Evolutionary conservation across 53 echinoderm and acorn worm genomes (phyloP).

Genomic region (Antedon mediterranea): DNA sequence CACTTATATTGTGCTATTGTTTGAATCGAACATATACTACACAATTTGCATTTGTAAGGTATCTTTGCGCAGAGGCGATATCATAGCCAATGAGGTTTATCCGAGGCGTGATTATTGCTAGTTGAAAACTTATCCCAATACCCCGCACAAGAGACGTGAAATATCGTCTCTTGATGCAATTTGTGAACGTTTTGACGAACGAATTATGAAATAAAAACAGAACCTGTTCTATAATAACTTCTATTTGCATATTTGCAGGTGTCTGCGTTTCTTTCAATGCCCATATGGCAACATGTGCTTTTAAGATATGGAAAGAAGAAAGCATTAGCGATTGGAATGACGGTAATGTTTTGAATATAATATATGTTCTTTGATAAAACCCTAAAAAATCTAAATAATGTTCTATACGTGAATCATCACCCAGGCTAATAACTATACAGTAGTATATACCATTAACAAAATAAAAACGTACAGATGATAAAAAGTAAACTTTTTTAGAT

Average conservation of each 20-base stretch:
- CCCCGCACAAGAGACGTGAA: neutral
- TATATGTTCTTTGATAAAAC: too few relatives aligned
- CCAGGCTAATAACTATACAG: too few relatives aligned
- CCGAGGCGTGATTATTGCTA: slow-evolving; percentile 1
- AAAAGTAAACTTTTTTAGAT: too few relatives aligned
- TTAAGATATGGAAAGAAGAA: slow-evolving; percentile 57
- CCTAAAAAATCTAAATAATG: too few relatives aligned
- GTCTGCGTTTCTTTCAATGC: slow-evolving; percentile 61
- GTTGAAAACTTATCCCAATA: slow-evolving; percentile 1
- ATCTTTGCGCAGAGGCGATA: neutral
- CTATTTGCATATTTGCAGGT: slow-evolving; percentile 18
- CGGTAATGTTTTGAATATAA: slow-evolving; percentile 38
- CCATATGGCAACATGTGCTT: slow-evolving; percentile 53
- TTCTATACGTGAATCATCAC: too few relatives aligned
- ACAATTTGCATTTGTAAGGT: too few relatives aligned
- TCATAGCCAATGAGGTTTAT: slow-evolving; percentile 1
- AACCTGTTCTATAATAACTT: neutral
- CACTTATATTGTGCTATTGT: too few relatives aligned
- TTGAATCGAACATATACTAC: too few relatives aligned
- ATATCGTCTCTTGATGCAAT: neutral
- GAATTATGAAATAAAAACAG: neutral
- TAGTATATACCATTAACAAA: too few relatives aligned
- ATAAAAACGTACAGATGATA: too few relatives aligned
- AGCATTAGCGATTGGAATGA: slow-evolving; percentile 42
- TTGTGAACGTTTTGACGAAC: neutral